Evolutionary conservation across 2,888 invertebrate species (phyloP).

Genomic region (Cyrtodaria siliqua): DNA sequence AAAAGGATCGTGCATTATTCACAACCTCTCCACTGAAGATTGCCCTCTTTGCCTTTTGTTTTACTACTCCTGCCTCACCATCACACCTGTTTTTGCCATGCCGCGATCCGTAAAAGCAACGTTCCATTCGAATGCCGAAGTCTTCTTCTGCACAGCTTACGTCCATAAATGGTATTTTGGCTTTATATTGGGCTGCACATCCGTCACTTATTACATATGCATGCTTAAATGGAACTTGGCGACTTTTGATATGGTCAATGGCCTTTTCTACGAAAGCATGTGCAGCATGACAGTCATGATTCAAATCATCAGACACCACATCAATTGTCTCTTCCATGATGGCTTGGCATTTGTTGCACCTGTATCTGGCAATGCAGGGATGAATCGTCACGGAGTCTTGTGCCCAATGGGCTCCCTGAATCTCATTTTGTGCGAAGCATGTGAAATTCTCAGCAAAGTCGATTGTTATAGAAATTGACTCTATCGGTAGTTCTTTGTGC

Average conservation of each 20-base stretch:
- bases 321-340: constrained; percentile 43
- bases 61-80: constrained; percentile 44
- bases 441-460: constrained; percentile 56
- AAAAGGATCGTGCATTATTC: not conserved
- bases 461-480: constrained; percentile 26
- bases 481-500: constrained; percentile 15
- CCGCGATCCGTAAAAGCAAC: constrained; percentile 39
- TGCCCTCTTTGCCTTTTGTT: constrained; percentile 30
- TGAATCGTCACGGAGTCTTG: constrained; percentile 59
- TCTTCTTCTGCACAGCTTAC: constrained; percentile 22
- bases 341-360: constrained; percentile 22
- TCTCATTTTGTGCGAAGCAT: constrained; percentile 49
- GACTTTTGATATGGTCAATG: constrained; percentile 6
- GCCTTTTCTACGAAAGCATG: constrained; percentile 16
- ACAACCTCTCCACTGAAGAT: constrained; percentile 20
- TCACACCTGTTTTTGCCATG: constrained; percentile 53
- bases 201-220: constrained; percentile 44
- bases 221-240: constrained; percentile 25
- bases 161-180: constrained; percentile 35
- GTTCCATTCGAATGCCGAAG: constrained; percentile 19
- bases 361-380: constrained; percentile 28
- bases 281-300: constrained; percentile 47
- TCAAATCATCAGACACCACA: constrained; percentile 44
- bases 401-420: too few relatives aligned
- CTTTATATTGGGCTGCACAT: constrained; percentile 47